Evolutionary conservation across 2,797 vertebrate species (phyloP).

Genomic region (Helicolenus hilgendorfi): DNA sequence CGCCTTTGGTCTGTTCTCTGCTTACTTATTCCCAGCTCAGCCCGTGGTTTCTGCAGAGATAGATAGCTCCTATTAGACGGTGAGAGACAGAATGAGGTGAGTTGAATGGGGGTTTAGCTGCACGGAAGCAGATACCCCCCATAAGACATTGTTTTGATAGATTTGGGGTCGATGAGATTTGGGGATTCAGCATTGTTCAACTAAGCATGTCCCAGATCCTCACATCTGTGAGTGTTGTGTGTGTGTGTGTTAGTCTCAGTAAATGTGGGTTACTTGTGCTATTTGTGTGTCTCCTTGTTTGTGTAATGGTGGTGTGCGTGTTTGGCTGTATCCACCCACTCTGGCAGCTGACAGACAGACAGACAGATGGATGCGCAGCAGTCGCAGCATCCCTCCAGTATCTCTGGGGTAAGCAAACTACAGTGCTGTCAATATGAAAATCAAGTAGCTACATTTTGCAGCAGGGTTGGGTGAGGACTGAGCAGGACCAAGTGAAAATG

Average conservation of each 20-base stretch:
- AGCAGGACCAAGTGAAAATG: slow-evolving; percentile 26
- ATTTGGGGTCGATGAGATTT: slow-evolving; percentile 55
- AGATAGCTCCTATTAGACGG: slow-evolving; percentile 38
- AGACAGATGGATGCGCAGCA: slow-evolving; percentile 47
- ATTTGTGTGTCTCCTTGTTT: slow-evolving; percentile 16
- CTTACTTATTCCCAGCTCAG: slow-evolving; percentile 27
- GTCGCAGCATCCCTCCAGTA: slow-evolving; percentile 20
- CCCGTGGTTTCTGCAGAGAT: slow-evolving; percentile 40
- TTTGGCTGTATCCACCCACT: slow-evolving; percentile 28
- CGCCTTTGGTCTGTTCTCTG: slow-evolving; percentile 13
- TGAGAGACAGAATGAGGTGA: slow-evolving; percentile 78
- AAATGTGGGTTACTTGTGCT: slow-evolving; percentile 1
- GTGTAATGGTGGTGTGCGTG: neutral
- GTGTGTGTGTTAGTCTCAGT: slow-evolving; percentile 5
- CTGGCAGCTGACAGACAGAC: slow-evolving; percentile 45
- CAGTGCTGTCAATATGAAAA: slow-evolving; percentile 37
- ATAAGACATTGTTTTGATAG: slow-evolving; percentile 32
- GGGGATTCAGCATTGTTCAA: slow-evolving; percentile 43
- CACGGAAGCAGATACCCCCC: slow-evolving; percentile 21
- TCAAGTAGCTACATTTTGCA: slow-evolving; percentile 26
- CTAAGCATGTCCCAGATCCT: slow-evolving; percentile 52
- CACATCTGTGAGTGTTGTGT: slow-evolving; percentile 16
- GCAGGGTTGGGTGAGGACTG: neutral
- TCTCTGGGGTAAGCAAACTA: slow-evolving; percentile 37
- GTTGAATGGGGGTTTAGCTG: slow-evolving; percentile 40